A percentile compares a stretch with the other conserved stretches of the same genome.
Conservation (phyloP, 2,113 vertebrate species). For the Numida meleagris region DNA sequence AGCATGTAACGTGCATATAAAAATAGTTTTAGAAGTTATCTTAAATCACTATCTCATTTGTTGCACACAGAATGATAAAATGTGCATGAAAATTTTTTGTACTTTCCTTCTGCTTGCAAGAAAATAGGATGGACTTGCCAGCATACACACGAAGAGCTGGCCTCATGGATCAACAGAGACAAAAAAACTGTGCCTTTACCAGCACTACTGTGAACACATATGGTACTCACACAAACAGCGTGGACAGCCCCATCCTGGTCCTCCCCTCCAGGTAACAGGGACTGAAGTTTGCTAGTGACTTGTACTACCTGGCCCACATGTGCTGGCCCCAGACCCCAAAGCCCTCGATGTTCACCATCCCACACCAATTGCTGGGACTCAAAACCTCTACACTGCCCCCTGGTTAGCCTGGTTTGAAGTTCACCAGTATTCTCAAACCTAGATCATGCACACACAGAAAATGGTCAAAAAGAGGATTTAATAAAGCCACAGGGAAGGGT, state of each 20-base stretch:
- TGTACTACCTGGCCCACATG: not conserved
- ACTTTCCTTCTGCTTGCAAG: not conserved
- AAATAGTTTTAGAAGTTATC: not conserved
- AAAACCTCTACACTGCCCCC: not conserved
- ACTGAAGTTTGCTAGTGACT: not conserved
- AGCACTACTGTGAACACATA: not conserved
- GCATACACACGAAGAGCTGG: rapidly evolving
- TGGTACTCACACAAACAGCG: not conserved
- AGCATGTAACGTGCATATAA: not conserved
- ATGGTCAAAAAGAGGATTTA: not conserved
- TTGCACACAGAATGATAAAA: not conserved
- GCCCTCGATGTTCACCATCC: not conserved
- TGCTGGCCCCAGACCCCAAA: not conserved
- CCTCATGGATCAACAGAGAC: not conserved
- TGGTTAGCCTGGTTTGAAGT: not conserved
- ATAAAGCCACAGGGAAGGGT: not conserved
- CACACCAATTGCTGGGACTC: not conserved
- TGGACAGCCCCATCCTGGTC: rapidly evolving
- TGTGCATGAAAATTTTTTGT: not conserved
- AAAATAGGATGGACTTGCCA: not conserved
- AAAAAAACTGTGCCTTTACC: not conserved
- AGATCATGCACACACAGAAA: rapidly evolving
- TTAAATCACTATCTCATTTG: not conserved
- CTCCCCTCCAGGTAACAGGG: not conserved
- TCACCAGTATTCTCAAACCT: not conserved